Base-by-base conservation (phyloP, 2,113 vertebrate genomes). In the Lagopus leucura region DNA sequence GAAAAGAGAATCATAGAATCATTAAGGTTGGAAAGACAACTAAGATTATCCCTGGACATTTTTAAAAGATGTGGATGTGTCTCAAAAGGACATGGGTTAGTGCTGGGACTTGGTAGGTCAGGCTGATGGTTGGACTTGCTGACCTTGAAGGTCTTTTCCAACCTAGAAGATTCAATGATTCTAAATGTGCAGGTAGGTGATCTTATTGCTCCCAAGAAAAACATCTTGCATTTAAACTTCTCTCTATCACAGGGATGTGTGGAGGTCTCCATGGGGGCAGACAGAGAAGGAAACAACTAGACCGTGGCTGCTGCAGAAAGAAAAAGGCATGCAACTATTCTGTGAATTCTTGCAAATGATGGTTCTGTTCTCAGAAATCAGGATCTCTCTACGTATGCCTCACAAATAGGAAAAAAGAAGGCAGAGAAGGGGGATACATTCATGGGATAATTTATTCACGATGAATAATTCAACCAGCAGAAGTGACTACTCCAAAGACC, bases 401-500 rank as follows among this genome's bases (percentile, higher is more conserved):
- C 69, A 80, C 67, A 90, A 95, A 88, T 71, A 43, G 80, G 55
- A 25, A 57, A 43, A 76, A 72, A 82, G 58, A 63, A 57, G 25
- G 25, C 42, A 6, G 28, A 57, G 55, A 57, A 30, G 38, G 50
- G 72, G 88, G 86, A 96, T 92, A 95, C 83, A 94, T 82, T 83
- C 73, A 87, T 48, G 67, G 84, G 36, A 58, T 92, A 94, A 94
- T 96, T 96, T 95, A 95, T 96, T 88, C 94, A 93, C 36, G 4
- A 92, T 92, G 92, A 94, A 95, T 94, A 97, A 97, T 95, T 96
- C 95, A 95, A 80, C 86, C 65, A 90, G 55, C 87, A 90, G 86
- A 92, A 96, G 94, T 93, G 90, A 96, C 94, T 96, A 95, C 94
- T 95, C 92, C 93, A 96, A 93, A 96, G 90, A 89, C 55, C 28